Base-by-base conservation (phyloP, 2,113 vertebrate species). In the Ctenodactylus gundi region DNA sequence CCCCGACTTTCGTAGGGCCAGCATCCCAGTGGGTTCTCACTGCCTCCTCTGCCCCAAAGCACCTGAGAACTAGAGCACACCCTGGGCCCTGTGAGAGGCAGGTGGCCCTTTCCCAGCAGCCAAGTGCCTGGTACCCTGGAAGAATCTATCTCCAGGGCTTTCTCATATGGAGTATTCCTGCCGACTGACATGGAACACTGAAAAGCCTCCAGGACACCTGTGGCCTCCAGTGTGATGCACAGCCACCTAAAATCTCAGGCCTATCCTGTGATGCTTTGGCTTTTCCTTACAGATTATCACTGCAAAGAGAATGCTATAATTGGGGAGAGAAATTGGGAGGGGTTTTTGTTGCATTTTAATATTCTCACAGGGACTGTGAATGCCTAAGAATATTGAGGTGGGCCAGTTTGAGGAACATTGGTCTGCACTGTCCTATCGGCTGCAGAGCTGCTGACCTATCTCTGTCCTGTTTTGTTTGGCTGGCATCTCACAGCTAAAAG, bases 151-250 rank as follows among this genome's bases (percentile, higher is more conserved):
- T 25, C 39, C 0, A 3, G 21, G 6, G 60, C 55, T 14, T 53
- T 34, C 41, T 70, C n/a, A 34, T 53, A 1, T 2, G 0, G 4
- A 34, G 3, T 7, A 0, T 67, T 29, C 7, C 0, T 31, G 21
- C 6, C 55, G n/a, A 11, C 18, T 11, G 5, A n/a, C n/a, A 41
- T 44, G 67, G 29, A 4, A 4, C 1, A 6, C 51, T 20, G 10
- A 20, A 20, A 5, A 51, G 27, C 23, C 39, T 68, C 91, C 11
- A 18, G 9, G 15, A 34, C 4, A 3, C 27, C 0, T 0, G 0
- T 34, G 4, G 39, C 29, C 51, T 81, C 23, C 27, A 12, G 6
- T 13, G 31, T 44, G 44, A n/a, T 27, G 3, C 17, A 34, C 7
- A 0, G 39, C 34, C 3, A 3, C 49, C 64, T 44, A 5, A 17